Conservation (phyloP, 1,140 invertebrate genomes). For the Rhagoletis pomonella region DNA sequence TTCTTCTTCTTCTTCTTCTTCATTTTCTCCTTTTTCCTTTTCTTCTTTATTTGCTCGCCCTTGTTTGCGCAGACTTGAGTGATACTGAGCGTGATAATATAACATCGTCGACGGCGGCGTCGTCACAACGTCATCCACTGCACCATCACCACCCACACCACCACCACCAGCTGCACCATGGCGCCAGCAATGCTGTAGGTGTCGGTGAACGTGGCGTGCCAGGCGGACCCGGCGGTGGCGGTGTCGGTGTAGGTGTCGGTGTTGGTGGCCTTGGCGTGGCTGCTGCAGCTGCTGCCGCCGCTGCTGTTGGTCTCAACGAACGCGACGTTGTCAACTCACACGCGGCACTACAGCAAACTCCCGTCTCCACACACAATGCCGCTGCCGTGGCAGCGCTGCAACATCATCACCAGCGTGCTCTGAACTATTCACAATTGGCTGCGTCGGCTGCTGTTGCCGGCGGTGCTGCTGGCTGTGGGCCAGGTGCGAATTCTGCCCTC, state of each 20-base stretch:
- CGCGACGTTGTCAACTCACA: constrained; percentile 50
- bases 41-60: constrained; percentile 75
- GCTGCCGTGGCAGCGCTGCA: constrained; percentile 65
- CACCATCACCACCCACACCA: constrained; percentile 63
- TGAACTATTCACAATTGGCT: constrained; percentile 83
- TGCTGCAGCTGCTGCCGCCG: not conserved
- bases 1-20: constrained; percentile 11
- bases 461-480: constrained; percentile 70
- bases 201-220: not conserved
- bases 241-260: constrained; percentile 58
- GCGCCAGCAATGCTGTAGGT: constrained; percentile 58
- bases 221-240: constrained; percentile 59
- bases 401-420: constrained; percentile 80
- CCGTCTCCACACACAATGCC: constrained; percentile 75
- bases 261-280: constrained; percentile 10
- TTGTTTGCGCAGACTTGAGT: constrained; percentile 67
- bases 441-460: constrained; percentile 75
- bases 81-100: constrained; percentile 73
- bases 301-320: constrained; percentile 24
- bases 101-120: constrained; percentile 59
- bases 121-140: constrained; percentile 60
- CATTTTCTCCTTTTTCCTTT: constrained; percentile 50
- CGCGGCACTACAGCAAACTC: constrained; percentile 77
- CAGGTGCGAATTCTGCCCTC: constrained; percentile 71
- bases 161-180: constrained; percentile 48